Conservation (phyloP, 2,113 vertebrate species). For the Myocastor coypus region DNA sequence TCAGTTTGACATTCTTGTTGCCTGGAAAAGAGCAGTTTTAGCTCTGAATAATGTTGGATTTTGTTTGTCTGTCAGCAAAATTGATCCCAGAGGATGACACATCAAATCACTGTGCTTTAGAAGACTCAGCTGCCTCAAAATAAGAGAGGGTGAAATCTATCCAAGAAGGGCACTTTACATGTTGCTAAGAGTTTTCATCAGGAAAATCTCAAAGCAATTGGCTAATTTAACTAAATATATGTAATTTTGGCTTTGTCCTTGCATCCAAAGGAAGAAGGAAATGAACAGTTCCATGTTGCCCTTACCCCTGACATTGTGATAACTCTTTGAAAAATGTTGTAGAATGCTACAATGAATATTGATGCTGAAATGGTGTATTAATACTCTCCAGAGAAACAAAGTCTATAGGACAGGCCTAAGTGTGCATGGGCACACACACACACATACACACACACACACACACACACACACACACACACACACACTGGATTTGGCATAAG, state of each 20-base stretch:
- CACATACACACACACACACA: too few species aligned
- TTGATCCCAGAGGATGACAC: constrained; percentile 54
- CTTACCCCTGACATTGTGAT: background rate
- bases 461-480: background rate
- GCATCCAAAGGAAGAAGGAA: constrained; percentile 5
- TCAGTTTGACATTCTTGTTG: background rate
- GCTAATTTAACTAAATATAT: constrained; percentile 64
- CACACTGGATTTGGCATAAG: background rate
- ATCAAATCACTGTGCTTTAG: background rate
- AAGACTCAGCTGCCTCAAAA: constrained; percentile 41
- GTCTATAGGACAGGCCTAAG: background rate
- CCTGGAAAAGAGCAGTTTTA: background rate
- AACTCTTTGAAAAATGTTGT: background rate
- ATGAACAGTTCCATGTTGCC: background rate
- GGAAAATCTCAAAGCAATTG: constrained; percentile 69
- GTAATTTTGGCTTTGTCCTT: constrained; percentile 56
- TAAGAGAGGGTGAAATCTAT: background rate
- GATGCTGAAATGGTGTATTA: background rate
- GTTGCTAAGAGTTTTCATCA: constrained; percentile 42
- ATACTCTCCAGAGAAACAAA: background rate
- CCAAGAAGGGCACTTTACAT: constrained; percentile 42
- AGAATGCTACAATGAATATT: background rate
- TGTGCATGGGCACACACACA: too few species aligned
- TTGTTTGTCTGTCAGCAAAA: constrained; percentile 57
- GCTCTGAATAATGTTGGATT: constrained; percentile 58